A percentile compares a stretch with the other conserved stretches of the same genome.
Conservation (phyloP, 2,113 vertebrate species). For the Rhegmatorhina hoffmannsi region DNA sequence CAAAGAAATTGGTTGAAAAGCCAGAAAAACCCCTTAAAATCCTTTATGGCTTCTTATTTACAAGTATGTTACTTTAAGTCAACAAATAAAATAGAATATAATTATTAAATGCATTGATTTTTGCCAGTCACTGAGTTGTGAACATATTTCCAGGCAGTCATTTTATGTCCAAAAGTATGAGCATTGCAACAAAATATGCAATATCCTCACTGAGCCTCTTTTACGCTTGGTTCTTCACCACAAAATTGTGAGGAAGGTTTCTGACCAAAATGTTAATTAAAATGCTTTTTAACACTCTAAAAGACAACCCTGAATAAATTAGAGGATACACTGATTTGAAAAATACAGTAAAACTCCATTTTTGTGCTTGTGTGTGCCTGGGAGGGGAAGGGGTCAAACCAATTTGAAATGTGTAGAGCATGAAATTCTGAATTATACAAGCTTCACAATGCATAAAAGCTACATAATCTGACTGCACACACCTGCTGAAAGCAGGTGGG, state of each 20-base stretch:
- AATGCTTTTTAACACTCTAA: neutral
- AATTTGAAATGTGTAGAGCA: conserved; percentile 46
- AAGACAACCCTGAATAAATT: conserved; percentile 33
- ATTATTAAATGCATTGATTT: neutral
- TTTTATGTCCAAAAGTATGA: neutral
- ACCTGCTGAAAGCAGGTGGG: conserved; percentile 43
- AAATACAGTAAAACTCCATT: neutral
- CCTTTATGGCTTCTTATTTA: neutral
- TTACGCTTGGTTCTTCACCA: neutral
- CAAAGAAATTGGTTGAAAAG: neutral
- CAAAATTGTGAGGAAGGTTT: neutral
- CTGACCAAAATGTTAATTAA: neutral
- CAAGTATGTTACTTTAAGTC: neutral
- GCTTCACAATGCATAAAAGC: conserved; percentile 29
- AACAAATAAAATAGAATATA: neutral
- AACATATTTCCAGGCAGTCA: neutral
- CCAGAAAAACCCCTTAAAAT: neutral
- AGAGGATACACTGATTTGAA: neutral
- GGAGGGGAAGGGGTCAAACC: conserved; percentile 6
- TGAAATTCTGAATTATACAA: conserved; percentile 32
- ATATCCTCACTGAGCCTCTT: neutral
- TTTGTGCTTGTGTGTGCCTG: neutral
- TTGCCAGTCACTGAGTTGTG: neutral
- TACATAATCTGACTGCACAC: neutral
- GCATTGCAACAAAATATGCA: neutral